Conservation (phyloP, 2,113 vertebrate species). For the Anseranas semipalmata region DNA sequence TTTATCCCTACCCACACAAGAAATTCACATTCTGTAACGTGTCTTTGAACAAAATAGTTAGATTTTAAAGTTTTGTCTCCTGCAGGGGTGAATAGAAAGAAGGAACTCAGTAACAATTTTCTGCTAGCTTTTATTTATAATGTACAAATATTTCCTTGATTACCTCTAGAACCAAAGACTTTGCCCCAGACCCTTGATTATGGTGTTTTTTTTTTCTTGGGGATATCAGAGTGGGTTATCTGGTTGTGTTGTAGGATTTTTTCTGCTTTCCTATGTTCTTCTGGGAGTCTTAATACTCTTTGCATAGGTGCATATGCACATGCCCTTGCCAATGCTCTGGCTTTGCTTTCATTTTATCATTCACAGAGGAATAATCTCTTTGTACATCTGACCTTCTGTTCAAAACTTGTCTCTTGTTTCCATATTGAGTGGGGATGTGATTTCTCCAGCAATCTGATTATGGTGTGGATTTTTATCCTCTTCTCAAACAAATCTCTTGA, state of each 20-base stretch:
- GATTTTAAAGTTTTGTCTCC: background rate
- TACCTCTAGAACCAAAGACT: background rate
- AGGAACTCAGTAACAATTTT: background rate
- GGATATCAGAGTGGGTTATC: background rate
- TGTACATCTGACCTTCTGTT: background rate
- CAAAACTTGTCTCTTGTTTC: background rate
- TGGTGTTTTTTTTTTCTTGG: background rate
- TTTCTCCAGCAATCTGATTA: background rate
- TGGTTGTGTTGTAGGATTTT: background rate
- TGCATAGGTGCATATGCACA: rapidly evolving
- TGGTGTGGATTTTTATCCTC: background rate
- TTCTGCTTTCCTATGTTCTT: background rate
- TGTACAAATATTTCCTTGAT: background rate
- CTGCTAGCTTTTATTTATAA: background rate
- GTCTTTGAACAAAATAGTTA: background rate
- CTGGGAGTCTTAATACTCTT: background rate
- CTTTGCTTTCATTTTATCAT: background rate
- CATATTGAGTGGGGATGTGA: background rate
- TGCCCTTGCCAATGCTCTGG: background rate
- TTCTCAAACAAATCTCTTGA: background rate
- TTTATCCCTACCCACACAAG: background rate
- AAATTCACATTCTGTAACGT: background rate
- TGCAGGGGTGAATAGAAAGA: background rate
- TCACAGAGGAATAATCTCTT: background rate
- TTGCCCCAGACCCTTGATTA: background rate